These are phyloP conservation scores for Leptothorax acervorum DNA, from an alignment of 2,888 invertebrate genomes.

Conservation along the genomic window DNA sequence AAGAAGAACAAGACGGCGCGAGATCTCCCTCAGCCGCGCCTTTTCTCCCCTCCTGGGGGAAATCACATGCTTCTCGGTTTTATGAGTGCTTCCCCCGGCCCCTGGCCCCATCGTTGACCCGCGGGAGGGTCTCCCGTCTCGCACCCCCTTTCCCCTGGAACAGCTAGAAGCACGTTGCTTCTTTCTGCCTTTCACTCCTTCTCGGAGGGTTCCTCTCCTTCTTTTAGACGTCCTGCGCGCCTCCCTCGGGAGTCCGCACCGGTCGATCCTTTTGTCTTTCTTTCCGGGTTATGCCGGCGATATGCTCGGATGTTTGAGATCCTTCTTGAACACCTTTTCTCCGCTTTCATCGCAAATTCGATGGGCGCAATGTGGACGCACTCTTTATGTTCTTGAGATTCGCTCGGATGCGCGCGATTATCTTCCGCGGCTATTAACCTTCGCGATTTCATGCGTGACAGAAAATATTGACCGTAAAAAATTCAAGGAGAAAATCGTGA, in stretches of 20 bases:
- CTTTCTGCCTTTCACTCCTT: slow-evolving; percentile 48
- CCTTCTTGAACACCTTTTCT: slow-evolving; percentile 41
- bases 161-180: slow-evolving; percentile 64
- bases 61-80: slow-evolving; percentile 83
- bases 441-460: slow-evolving; percentile 11
- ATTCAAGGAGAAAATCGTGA: not conserved
- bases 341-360: slow-evolving; percentile 11
- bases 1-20: slow-evolving; percentile 74
- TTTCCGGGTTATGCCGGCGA: slow-evolving; percentile 76
- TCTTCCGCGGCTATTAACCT: slow-evolving; percentile 13
- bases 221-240: slow-evolving; percentile 48
- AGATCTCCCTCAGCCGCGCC: slow-evolving; percentile 76
- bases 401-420: slow-evolving; percentile 22
- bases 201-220: not conserved
- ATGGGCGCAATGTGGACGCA: not conserved
- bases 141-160: slow-evolving; percentile 43
- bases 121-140: slow-evolving; percentile 71
- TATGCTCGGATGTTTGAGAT: slow-evolving; percentile 77
- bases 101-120: slow-evolving; percentile 71
- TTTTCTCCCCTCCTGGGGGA: slow-evolving; percentile 81
- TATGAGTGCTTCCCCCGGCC: slow-evolving; percentile 78
- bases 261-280: slow-evolving; percentile 79
- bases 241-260: slow-evolving; percentile 72
- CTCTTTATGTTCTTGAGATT: not conserved
- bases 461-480: slow-evolving; percentile 13